Evolutionary conservation across 2,113 vertebrate species (phyloP).

Genomic region (Cryptoleucopteryx plumbea): DNA sequence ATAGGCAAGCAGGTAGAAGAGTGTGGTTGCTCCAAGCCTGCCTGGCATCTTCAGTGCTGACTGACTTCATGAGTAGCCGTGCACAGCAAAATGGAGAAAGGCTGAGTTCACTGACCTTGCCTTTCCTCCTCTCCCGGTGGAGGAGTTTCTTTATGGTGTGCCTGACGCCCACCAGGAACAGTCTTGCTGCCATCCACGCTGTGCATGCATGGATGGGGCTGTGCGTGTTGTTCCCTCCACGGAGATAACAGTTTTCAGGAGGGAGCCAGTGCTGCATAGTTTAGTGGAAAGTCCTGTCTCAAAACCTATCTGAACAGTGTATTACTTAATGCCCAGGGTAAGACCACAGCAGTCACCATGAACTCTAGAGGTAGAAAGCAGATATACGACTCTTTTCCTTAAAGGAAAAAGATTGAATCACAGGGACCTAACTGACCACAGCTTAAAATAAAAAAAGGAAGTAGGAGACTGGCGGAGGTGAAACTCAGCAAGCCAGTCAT

Average conservation of each 20-base stretch:
- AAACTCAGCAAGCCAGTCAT: background rate
- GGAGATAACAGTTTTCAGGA: background rate
- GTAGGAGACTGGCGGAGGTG: background rate
- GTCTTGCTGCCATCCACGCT: background rate
- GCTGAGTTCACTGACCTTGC: background rate
- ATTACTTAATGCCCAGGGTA: background rate
- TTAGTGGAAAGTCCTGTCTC: background rate
- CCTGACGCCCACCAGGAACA: background rate
- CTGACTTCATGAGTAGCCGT: fast-evolving
- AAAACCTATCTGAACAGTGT: background rate
- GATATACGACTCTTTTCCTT: background rate
- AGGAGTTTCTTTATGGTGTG: background rate
- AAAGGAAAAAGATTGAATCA: background rate
- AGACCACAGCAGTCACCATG: background rate
- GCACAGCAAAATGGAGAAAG: background rate
- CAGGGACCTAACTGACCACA: background rate
- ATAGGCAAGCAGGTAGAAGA: background rate
- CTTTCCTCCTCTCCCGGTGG: background rate
- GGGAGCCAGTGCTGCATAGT: background rate
- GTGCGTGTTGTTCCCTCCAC: background rate
- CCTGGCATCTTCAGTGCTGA: background rate
- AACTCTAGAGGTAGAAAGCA: background rate
- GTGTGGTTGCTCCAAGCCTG: background rate
- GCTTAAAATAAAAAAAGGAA: background rate
- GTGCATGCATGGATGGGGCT: background rate